phyloP scores from a whole-genome alignment of 1,140 invertebrate species.

The Drosophila cardini region DNA sequence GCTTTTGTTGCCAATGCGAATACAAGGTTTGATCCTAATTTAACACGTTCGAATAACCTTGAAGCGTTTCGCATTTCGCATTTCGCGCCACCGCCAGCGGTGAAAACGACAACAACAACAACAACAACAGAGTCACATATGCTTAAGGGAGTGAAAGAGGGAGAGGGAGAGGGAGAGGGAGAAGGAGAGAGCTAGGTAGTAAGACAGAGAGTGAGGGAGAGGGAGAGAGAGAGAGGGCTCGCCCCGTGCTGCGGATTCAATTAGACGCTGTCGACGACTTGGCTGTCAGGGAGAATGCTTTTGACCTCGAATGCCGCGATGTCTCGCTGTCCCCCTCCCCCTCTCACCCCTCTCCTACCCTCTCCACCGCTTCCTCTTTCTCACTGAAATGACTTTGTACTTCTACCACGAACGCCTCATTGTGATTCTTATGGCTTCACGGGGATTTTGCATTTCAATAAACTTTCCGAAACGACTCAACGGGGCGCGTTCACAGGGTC shows the following conservation, averaged over 20 bases:
- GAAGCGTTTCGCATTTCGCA: constrained; percentile 82
- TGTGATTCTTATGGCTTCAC: constrained; percentile 78
- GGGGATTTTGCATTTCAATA: constrained; percentile 75
- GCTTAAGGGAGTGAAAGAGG: constrained; percentile 30
- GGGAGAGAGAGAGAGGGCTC: constrained; percentile 23
- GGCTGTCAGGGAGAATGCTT: constrained; percentile 58
- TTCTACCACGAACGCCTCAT: constrained; percentile 49
- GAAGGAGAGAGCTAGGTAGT: not conserved
- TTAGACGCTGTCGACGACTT: constrained; percentile 65
- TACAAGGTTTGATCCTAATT: constrained; percentile 74
- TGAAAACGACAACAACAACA: constrained; percentile 25
- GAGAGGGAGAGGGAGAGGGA: not conserved
- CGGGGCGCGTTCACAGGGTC: constrained; percentile 41
- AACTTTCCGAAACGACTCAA: constrained; percentile 40
- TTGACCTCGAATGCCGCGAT: constrained; percentile 65
- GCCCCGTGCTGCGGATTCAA: constrained; percentile 61
- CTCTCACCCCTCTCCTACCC: constrained; percentile 10
- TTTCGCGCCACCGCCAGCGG: constrained; percentile 74
- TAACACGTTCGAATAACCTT: constrained; percentile 83
- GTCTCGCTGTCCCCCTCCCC: constrained; percentile 16
- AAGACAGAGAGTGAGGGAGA: constrained; percentile 14
- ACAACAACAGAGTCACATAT: constrained; percentile 36
- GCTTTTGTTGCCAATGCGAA: constrained; percentile 63
- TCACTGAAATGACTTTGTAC: constrained; percentile 49
- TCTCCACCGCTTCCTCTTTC: not conserved